Base-by-base conservation (phyloP, 2,888 invertebrate genomes). In the Chymomyza procnemis region DNA sequence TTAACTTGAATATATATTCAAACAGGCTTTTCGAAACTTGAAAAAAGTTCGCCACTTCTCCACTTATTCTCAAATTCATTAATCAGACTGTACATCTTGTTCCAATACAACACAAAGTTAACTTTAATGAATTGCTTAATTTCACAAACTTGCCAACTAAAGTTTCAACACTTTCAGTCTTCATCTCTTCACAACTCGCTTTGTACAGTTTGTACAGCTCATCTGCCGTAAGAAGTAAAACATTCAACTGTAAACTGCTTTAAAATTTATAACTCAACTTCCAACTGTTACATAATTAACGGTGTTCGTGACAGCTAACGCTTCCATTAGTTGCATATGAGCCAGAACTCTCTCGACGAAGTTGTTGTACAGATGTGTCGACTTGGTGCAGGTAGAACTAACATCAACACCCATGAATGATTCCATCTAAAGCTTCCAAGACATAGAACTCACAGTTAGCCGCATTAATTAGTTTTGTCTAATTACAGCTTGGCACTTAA, bases 391-490 rank as follows among this genome's bases (percentile, higher is more conserved):
- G 34, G 34, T 41, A 41, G 9, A n/a, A n/a, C n/a, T n/a, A n/a
- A 12, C 34, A 41, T 41, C 34, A 41, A 41, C 34, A 41, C 34
- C 12, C 34, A 12, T 41, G 34, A 41, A 41, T 34, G 34, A 12
- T 12, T 41, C 34, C 9, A 34, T 8, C 34, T 8, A 5, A n/a
- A 6, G n/a, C 48, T 48, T 2, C 26, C 48, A 48, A n/a, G 18
- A 48, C 47, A 14, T 2, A 67, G 74, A 78, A 64, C 75, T 71
- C 57, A 77, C 66, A 79, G 71, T 71, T 71, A 58, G 66, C 71
- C 71, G 69, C 82, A 73, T 81, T 80, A 80, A 82, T 81, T 82
- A 82, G 78, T 73, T 79, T 80, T 71, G 75, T 68, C 68, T 82
- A 79, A 82, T 80, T 82, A 82, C 62, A 47, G 62, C 34, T 41